Percentiles rank a stretch among this genome's conserved stretches.
These are phyloP conservation scores for Typhlichthys eigenmanni DNA, from an alignment of 2,797 vertebrate genomes.

Conservation along the genomic window DNA sequence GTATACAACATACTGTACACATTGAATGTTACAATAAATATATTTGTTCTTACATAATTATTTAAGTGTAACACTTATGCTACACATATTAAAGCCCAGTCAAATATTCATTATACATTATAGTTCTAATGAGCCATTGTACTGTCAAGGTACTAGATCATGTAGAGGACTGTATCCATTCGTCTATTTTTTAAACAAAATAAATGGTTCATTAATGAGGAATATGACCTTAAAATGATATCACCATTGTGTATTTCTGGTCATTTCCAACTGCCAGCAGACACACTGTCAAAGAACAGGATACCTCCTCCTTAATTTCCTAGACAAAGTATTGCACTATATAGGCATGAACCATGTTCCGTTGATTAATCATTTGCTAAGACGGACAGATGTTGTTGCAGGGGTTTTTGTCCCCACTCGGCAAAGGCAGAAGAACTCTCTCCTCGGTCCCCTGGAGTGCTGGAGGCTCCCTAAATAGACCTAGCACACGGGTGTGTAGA, in stretches of 20 bases:
- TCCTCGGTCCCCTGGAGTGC: slow-evolving; percentile 64
- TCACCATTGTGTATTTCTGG: neutral
- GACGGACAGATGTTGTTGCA: slow-evolving; percentile 73
- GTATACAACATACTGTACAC: slow-evolving; percentile 20
- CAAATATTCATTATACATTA: slow-evolving; percentile 3
- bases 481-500: slow-evolving; percentile 70
- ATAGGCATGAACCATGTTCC: slow-evolving; percentile 6
- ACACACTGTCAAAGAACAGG: too few relatives aligned
- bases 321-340: too few relatives aligned
- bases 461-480: slow-evolving; percentile 76
- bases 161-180: neutral
- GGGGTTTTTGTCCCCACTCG: slow-evolving; percentile 60
- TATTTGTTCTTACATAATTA: neutral
- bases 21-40: slow-evolving; percentile 25
- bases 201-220: too few relatives aligned
- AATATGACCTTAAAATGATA: too few relatives aligned
- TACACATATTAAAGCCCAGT: slow-evolving; percentile 2
- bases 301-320: too few relatives aligned
- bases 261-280: neutral
- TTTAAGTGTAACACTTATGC: neutral
- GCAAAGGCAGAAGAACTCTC: slow-evolving; percentile 67
- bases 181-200: too few relatives aligned
- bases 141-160: slow-evolving; percentile 4
- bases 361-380: slow-evolving; percentile 65
- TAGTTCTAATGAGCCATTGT: slow-evolving; percentile 20